Evolutionary conservation across 2,113 vertebrate genomes (phyloP).

Genomic region (Phalacrocorax aristotelis): DNA sequence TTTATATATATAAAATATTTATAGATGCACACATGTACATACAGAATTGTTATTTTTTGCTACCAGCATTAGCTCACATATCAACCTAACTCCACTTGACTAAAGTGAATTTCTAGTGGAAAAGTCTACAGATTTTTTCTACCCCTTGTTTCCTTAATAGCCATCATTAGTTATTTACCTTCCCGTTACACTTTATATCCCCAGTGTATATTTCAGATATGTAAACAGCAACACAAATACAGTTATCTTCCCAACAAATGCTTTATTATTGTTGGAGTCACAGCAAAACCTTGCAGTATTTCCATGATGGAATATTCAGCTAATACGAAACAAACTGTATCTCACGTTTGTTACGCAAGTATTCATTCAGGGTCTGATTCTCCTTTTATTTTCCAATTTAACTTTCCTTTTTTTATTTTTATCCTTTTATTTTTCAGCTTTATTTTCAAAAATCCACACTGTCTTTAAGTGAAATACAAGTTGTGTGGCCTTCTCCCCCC

Average conservation of each 20-base stretch:
- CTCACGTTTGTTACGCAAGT: neutral
- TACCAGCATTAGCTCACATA: neutral
- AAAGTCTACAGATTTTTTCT: neutral
- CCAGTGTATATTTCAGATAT: neutral
- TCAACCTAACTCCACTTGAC: neutral
- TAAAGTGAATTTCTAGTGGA: neutral
- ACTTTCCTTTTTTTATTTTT: neutral
- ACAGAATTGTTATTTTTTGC: neutral
- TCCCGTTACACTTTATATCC: neutral
- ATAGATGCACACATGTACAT: neutral
- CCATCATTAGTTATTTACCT: neutral
- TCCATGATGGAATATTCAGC: neutral
- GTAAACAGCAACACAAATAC: neutral
- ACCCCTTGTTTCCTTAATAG: neutral
- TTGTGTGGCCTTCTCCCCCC: neutral
- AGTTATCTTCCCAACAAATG: neutral
- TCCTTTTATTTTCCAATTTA: neutral
- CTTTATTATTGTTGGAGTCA: neutral
- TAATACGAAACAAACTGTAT: neutral
- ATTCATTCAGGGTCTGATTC: neutral
- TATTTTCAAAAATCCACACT: neutral
- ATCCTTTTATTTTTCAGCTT: neutral
- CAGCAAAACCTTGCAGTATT: neutral
- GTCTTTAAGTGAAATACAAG: neutral
- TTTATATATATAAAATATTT: neutral